Evolutionary conservation across 2,797 vertebrate genomes (phyloP), one percentile per base, ranked within the genome.

Genomic region (Distichodus sexfasciatus): DNA sequence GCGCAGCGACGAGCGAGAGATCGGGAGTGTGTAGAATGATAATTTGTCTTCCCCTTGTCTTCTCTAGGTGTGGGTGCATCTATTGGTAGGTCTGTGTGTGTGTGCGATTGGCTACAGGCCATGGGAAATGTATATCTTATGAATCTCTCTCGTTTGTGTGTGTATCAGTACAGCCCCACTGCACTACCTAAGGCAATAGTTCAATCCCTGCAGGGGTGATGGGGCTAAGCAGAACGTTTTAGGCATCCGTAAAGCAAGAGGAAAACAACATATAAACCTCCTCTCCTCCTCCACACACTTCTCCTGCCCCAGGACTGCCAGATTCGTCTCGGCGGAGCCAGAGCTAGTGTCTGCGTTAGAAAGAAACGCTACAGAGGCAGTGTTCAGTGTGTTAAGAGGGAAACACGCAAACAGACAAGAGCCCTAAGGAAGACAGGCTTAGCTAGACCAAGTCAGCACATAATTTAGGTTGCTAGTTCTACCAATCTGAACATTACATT

Each of bases 71-170:
- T 53, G 2, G n/a, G 15, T 28, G 3, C n/a, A 8, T 47, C 15
- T 55, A 1, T 21, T n/a, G 12, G 28, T 19, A 86, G 26, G 10
- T 40, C 1, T 1, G 23, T 29, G 31, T 86, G 33, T 79, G 77
- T 87, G 87, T 87, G 80, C n/a, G n/a, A n/a, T n/a, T 77, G 85
- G 84, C 84, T 85, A 83, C 85, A 88, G 85, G 85, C 87, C 87
- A 87, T 85, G 84, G 86, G 84, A 85, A 86, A 80, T 82, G 84
- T 81, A 85, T 76, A 80, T 88, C 86, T 88, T 80, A 78, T 71
- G 74, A 74, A 78, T 83, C 36, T 71, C 36, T 50, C 60, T 40
- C 67, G 60, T 72, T 62, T 65, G 38, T 50, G 54, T 31, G 33
- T n/a, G 62, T 67, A 66, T 61, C 15, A n/a, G 41, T 66, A 57